Conservation (phyloP, 1,140 invertebrate species). For the Caenorhabditis elegans region WBcel235 BX284604.4:16970001-16970500, state of each 20-base stretch:
- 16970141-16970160: not conserved
- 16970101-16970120: not conserved
- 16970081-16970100: not conserved
- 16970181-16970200: too few relatives aligned
- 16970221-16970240: slow-evolving; percentile 6
- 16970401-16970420: not conserved
- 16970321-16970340: not conserved
- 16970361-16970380: not conserved
- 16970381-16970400: not conserved
- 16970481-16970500: too few relatives aligned
- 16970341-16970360: not conserved
- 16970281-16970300: too few relatives aligned
- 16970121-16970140: not conserved
- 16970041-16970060: not conserved
- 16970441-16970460: too few relatives aligned
- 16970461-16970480: too few relatives aligned
- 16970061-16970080: not conserved
- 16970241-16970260: not conserved
- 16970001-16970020: too few relatives aligned
- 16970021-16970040: too few relatives aligned
- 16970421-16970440: too few relatives aligned
- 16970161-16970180: not conserved
- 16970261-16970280: not conserved
- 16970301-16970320: too few relatives aligned
- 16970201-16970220: too few relatives aligned